Evolutionary conservation across 2,113 vertebrate species (phyloP).

Genomic region (Talpa occidentalis): DNA sequence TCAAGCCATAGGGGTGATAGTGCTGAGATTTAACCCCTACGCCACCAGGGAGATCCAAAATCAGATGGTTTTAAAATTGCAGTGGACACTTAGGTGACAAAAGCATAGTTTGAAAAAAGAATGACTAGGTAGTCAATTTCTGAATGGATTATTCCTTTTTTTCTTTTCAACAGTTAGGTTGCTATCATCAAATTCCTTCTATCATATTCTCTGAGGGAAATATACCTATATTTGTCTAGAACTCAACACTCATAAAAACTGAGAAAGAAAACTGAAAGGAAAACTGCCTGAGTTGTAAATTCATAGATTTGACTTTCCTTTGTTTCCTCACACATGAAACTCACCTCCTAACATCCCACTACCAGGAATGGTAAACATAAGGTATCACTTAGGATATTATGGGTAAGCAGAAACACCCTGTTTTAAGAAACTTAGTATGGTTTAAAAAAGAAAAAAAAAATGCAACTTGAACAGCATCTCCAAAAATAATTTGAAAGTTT

Average conservation of each 20-base stretch:
- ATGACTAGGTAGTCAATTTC: not conserved
- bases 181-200: not conserved
- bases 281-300: not conserved
- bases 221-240: not conserved
- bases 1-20: no score
- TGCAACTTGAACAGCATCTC: not conserved
- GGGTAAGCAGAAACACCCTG: not conserved
- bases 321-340: not conserved
- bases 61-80: not conserved
- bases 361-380: not conserved
- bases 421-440: not conserved
- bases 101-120: not conserved
- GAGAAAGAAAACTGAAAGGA: conserved; percentile 27
- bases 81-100: not conserved
- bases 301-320: not conserved
- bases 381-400: not conserved
- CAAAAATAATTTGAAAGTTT: conserved; percentile 27
- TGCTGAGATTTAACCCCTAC: no score
- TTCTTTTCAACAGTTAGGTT: not conserved
- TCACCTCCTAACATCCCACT: not conserved
- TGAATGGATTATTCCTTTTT: not conserved
- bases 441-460: not conserved
- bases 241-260: not conserved
- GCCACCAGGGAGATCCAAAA: not conserved
- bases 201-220: conserved; percentile 2